Base-by-base conservation (phyloP, 2,113 vertebrate genomes). In the Chamaetylas fuelleborni region DNA sequence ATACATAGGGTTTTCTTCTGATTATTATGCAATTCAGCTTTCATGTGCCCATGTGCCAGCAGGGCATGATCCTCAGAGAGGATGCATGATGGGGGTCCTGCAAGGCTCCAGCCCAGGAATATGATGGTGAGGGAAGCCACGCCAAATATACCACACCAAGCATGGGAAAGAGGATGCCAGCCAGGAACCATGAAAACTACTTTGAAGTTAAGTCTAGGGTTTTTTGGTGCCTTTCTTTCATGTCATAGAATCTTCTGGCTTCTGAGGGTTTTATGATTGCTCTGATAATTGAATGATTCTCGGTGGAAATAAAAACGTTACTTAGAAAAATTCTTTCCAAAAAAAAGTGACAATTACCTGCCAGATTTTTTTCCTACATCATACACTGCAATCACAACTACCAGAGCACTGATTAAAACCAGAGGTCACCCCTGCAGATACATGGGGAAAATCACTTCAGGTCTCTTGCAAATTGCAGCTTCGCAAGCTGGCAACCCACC, bases 281-380 rank as follows among this genome's bases (percentile, higher is more conserved):
- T 89, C 81, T 95, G 86, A 69, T 69, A 92, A 96, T 92, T 45
- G 56, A 79, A 73, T 42, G 38, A 91, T 88, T 91, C 66, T 85
- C 19, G 1, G 42, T 57, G 42, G 78, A 86, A 61, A 91, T n/a
- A n/a, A 91, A 90, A 86, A 70, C 10, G 33, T 56, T 92, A 73
- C 94, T 89, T 78, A 48, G 36, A 78, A 80, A 86, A 70, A 34
- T 71, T 25, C 45, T 67, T 60, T 86, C 34, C 26, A 19, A 36
- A 70, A 70, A 79, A 62, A 81, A 31, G 10, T 67, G 74, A 71
- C 69, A 92, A 73, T 84, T 80, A 85, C 78, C 79, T 73, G 67
- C 73, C 23, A 81, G 45, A n/a, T 66, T 60, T 84, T 64, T 88
- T n/a, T 77, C 25, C 25, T 69, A 86, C 81, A 12, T 14, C 8